Percentiles rank a stretch among this genome's conserved stretches.
Evolutionary conservation across 2,113 vertebrate species (phyloP).

Genomic region (Python bivittatus): DNA sequence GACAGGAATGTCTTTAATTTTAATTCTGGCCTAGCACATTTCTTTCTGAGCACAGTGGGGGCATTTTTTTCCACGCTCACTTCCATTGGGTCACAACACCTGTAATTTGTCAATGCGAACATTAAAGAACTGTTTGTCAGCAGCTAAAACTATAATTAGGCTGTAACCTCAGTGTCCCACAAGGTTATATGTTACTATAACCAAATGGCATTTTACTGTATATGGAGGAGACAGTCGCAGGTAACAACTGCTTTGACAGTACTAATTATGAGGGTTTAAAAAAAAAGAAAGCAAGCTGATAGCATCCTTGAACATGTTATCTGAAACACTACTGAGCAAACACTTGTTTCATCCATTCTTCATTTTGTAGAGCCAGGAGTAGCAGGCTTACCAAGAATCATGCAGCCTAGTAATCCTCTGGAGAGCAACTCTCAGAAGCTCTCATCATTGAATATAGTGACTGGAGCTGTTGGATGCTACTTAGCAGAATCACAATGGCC

Average conservation of each 20-base stretch:
- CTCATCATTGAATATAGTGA: neutral
- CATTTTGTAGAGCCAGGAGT: neutral
- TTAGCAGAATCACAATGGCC: neutral
- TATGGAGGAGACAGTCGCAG: neutral
- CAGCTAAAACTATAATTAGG: conserved; percentile 15
- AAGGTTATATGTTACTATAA: neutral
- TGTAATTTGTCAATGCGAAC: neutral
- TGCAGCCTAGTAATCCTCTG: neutral
- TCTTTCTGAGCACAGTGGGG: neutral
- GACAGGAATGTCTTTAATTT: neutral
- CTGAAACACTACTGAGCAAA: neutral
- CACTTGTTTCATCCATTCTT: neutral
- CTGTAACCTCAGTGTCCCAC: neutral
- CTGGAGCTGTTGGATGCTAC: neutral
- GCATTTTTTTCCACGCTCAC: neutral
- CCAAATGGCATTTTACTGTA: neutral
- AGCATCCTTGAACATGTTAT: accelerated
- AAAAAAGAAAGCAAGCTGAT: neutral
- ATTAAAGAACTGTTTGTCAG: neutral
- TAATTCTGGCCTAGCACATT: neutral
- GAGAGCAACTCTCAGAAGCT: neutral
- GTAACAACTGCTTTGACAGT: neutral
- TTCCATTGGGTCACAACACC: neutral
- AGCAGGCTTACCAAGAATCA: neutral
- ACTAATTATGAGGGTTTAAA: neutral